phyloP scores from a whole-genome alignment of 2,888 invertebrate genomes.

The Heliconius erato region DNA sequence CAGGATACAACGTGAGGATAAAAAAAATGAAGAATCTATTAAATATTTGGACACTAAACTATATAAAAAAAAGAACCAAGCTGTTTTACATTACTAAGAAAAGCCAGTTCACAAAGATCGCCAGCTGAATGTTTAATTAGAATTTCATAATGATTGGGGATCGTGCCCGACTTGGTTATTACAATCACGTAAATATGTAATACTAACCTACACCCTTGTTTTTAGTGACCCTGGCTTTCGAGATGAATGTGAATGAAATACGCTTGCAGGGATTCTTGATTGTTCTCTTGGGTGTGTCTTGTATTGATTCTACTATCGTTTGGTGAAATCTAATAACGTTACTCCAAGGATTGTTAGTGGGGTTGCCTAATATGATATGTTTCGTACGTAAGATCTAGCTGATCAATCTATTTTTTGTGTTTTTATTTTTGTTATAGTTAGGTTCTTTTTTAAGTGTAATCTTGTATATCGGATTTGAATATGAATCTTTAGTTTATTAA shows the following conservation, averaged over 20 bases:
- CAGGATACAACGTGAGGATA: no score
- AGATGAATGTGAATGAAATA: constrained; percentile 47
- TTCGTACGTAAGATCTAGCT: background rate
- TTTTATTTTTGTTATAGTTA: background rate
- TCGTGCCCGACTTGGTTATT: constrained; percentile 63
- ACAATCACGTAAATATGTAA: constrained; percentile 68
- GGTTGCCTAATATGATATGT: background rate
- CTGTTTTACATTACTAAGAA: constrained; percentile 14
- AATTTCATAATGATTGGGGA: constrained; percentile 66
- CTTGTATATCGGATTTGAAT: no score
- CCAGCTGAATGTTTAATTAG: constrained; percentile 65
- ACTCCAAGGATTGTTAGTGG: constrained; percentile 9
- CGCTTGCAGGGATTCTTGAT: constrained; percentile 38
- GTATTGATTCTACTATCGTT: constrained; percentile 44
- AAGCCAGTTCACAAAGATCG: constrained; percentile 54
- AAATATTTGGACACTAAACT: background rate
- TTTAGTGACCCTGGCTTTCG: constrained; percentile 48
- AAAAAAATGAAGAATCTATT: no score
- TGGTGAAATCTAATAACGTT: constrained; percentile 39
- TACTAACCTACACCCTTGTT: constrained; percentile 55
- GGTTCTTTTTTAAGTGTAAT: no score
- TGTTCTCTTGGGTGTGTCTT: constrained; percentile 38
- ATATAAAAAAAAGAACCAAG: background rate
- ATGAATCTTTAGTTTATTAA: no score
- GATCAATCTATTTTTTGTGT: background rate